Percentiles rank a stretch among this genome's conserved stretches.
Conservation (phyloP, 1,140 invertebrate genomes). For the Rhagoletis zephyria region DNA sequence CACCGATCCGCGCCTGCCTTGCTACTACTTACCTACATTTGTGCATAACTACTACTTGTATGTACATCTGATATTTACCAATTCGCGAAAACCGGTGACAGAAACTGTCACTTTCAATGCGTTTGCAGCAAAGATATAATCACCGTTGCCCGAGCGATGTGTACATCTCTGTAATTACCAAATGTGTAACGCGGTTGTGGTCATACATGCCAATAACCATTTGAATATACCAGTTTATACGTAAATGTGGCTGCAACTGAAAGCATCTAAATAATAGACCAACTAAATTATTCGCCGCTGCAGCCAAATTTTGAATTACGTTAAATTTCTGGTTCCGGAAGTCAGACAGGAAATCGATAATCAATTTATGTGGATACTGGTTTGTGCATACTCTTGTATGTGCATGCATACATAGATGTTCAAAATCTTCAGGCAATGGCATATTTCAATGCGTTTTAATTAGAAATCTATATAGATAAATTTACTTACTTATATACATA, state of each 20-base stretch:
- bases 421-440: too few species aligned
- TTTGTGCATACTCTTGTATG: not conserved
- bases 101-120: slow-evolving; percentile 35
- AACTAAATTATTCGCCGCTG: not conserved
- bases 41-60: not conserved
- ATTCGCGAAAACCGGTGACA: slow-evolving; percentile 30
- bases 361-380: not conserved
- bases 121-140: not conserved
- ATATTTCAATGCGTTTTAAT: too few species aligned
- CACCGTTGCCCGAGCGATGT: not conserved
- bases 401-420: not conserved
- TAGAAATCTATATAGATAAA: too few species aligned
- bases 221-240: not conserved
- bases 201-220: not conserved
- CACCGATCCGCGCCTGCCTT: not conserved
- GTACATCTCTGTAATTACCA: not conserved
- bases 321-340: not conserved
- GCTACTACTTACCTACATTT: slow-evolving; percentile 8
- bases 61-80: not conserved
- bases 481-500: not conserved
- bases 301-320: not conserved
- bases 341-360: not conserved
- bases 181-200: not conserved
- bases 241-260: too few species aligned
- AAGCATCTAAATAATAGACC: not conserved